Conservation (phyloP, 2,113 vertebrate species). For the Chaetorhynchus papuensis region DNA sequence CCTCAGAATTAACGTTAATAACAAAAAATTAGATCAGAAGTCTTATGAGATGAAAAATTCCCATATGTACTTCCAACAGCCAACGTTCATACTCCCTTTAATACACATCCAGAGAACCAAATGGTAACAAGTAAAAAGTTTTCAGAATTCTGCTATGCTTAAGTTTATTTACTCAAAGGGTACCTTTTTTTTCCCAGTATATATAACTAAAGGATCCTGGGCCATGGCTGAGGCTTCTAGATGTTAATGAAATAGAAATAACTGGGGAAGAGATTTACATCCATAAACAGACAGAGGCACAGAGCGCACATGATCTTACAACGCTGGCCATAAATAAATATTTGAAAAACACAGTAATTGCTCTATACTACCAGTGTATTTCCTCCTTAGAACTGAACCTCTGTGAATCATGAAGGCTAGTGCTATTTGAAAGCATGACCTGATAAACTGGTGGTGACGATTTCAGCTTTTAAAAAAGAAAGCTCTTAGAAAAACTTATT, state of each 20-base stretch:
- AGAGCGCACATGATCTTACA: background rate
- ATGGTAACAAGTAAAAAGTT: background rate
- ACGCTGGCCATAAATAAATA: background rate
- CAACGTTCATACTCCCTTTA: background rate
- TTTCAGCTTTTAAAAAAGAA: background rate
- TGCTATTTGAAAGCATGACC: background rate
- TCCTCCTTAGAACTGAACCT: background rate
- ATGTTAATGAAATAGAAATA: background rate
- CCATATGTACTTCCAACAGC: fast-evolving
- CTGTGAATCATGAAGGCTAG: background rate
- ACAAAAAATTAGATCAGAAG: background rate
- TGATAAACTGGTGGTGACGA: background rate
- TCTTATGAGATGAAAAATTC: background rate
- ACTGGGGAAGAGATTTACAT: background rate
- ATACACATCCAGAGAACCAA: background rate
- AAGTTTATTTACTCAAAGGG: background rate
- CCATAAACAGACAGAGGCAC: background rate
- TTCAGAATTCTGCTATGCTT: background rate
- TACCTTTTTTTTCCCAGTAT: background rate
- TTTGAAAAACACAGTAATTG: background rate
- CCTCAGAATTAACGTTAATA: background rate
- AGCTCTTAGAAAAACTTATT: background rate
- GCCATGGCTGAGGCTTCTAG: background rate
- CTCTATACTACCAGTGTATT: background rate
- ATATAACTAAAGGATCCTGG: background rate